Evolutionary conservation across 2,888 invertebrate genomes (phyloP).

Genomic region (Hyppa rectilinea): DNA sequence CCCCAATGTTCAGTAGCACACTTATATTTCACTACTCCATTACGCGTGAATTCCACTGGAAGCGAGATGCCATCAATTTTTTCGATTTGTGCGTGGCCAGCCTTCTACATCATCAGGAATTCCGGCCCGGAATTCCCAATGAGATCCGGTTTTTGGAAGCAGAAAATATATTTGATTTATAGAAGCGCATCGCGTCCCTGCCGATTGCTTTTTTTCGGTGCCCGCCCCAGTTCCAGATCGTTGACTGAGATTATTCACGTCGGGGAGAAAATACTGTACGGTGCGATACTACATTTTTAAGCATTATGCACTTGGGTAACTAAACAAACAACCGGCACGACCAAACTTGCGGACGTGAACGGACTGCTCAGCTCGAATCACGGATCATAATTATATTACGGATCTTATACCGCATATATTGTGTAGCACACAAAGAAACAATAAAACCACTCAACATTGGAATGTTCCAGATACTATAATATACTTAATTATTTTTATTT

Average conservation of each 20-base stretch:
- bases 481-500: too few species aligned
- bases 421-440: conserved; percentile 5
- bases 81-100: conserved; percentile 13
- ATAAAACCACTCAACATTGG: conserved; percentile 8
- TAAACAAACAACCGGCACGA: conserved; percentile 25
- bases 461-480: conserved; percentile 12
- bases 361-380: conserved; percentile 13
- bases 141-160: conserved; percentile 31
- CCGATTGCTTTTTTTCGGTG: background rate
- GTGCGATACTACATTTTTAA: conserved; percentile 33
- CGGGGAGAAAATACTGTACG: background rate
- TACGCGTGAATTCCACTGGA: conserved; percentile 1
- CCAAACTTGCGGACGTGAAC: conserved; percentile 29
- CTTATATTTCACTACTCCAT: conserved; percentile 6
- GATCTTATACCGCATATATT: conserved; percentile 27
- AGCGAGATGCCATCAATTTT: conserved; percentile 18
- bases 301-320: conserved; percentile 15
- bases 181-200: background rate
- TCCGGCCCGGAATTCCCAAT: conserved; percentile 30
- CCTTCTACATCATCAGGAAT: conserved; percentile 28
- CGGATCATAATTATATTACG: conserved; percentile 42
- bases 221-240: background rate
- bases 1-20: conserved; percentile 10
- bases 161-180: conserved; percentile 36
- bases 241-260: conserved; percentile 19